These are phyloP conservation scores for Callosobruchus maculatus DNA, from an alignment of 2,888 invertebrate species.

Conservation along the genomic window DNA sequence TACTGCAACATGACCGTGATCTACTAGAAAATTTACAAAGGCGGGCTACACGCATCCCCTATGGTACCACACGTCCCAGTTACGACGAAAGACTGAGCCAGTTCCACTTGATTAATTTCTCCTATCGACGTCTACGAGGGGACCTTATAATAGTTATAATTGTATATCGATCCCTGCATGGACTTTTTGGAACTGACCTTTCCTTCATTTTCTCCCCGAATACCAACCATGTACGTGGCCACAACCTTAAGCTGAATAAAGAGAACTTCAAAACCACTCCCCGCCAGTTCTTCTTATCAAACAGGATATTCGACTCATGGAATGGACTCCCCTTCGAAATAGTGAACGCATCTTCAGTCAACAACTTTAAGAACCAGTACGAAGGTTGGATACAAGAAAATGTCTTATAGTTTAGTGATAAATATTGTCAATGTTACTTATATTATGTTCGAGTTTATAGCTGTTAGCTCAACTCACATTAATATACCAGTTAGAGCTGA, in stretches of 20 bases:
- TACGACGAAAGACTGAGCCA: background rate
- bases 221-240: background rate
- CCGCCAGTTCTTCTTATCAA: background rate
- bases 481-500: too few species aligned
- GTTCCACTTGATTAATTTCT: background rate
- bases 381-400: too few species aligned
- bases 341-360: background rate
- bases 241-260: background rate
- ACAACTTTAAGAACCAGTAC: background rate
- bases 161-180: background rate
- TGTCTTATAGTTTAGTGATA: too few species aligned
- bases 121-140: background rate
- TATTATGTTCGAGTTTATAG: too few species aligned
- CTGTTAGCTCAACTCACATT: too few species aligned
- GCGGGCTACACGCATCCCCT: background rate
- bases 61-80: background rate
- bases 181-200: background rate
- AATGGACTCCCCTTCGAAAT: background rate
- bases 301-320: background rate
- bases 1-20: background rate
- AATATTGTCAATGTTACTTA: too few species aligned
- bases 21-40: background rate
- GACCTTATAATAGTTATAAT: background rate
- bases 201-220: background rate
- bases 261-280: background rate